Evolutionary conservation across 53 echinoderm and acorn worm genomes (phyloP).

Genomic region (Mesocentrotus franciscanus): DNA sequence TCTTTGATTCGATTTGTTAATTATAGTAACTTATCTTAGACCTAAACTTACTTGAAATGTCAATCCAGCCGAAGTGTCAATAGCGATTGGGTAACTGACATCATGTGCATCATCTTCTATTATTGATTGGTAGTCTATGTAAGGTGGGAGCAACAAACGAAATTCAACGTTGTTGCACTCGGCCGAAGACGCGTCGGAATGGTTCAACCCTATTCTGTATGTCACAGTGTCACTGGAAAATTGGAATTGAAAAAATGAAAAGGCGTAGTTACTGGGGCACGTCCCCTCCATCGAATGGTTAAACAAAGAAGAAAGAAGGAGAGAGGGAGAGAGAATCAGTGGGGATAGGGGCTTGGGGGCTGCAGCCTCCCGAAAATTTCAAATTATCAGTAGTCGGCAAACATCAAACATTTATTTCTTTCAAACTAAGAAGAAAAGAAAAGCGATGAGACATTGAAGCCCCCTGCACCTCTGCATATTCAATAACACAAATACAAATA

Average conservation of each 20-base stretch:
- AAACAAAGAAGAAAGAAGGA: too few species aligned
- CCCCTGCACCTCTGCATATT: too few species aligned
- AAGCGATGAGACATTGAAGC: too few species aligned
- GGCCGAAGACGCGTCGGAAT: background rate
- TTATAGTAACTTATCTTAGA: background rate
- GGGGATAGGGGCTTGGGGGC: too few species aligned
- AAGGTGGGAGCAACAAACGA: slow-evolving; percentile 41
- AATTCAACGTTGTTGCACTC: slow-evolving; percentile 33
- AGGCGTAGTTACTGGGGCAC: too few species aligned
- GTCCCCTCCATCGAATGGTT: too few species aligned
- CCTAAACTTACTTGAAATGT: slow-evolving; percentile 30
- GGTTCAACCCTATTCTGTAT: slow-evolving; percentile 23
- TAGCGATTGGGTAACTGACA: background rate
- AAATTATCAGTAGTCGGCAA: too few species aligned
- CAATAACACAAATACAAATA: too few species aligned
- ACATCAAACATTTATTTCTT: too few species aligned
- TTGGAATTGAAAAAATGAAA: background rate
- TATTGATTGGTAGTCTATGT: slow-evolving; percentile 24
- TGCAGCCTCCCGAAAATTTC: too few species aligned
- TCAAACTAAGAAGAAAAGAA: too few species aligned
- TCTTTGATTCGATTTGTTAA: background rate
- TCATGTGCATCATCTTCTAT: background rate
- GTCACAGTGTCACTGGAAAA: slow-evolving; percentile 37
- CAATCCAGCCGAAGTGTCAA: background rate
- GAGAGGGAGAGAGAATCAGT: too few species aligned